Percentiles rank a stretch among this genome's conserved stretches.
Evolutionary conservation across 2,797 vertebrate species (phyloP).

Genomic region (Sebastolobus alascanus): DNA sequence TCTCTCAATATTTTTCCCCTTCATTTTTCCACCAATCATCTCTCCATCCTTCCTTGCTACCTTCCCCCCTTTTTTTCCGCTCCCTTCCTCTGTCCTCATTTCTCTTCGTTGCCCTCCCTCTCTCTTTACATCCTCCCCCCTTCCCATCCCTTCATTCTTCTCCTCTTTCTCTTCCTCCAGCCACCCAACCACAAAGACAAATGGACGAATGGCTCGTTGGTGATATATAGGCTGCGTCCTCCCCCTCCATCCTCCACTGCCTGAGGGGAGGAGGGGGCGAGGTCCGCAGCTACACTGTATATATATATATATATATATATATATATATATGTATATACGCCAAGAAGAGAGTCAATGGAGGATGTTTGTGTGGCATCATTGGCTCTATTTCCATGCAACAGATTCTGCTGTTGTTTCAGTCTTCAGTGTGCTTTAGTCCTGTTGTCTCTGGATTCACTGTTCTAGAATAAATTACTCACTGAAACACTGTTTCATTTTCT

Average conservation of each 20-base stretch:
- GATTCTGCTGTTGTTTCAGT: neutral
- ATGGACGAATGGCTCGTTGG: constrained; percentile 51
- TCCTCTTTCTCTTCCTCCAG: constrained; percentile 35
- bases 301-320: too few relatives aligned
- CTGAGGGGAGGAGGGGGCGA: constrained; percentile 33
- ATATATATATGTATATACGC: neutral
- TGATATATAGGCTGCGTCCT: constrained; percentile 55
- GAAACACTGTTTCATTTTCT: neutral
- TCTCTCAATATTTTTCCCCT: neutral
- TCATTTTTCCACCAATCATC: constrained; percentile 6
- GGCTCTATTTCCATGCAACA: neutral
- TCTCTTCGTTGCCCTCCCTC: constrained; percentile 18
- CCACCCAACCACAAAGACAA: constrained; percentile 57
- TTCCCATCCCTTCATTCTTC: neutral
- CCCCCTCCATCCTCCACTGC: constrained; percentile 38
- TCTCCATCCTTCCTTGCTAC: neutral
- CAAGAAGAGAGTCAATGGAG: constrained; percentile 4
- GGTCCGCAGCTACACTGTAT: constrained; percentile 14
- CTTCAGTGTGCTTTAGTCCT: neutral
- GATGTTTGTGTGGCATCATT: constrained; percentile 5
- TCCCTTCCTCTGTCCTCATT: constrained; percentile 44
- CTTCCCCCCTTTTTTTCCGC: neutral
- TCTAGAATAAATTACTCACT: neutral
- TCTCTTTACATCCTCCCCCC: constrained; percentile 6
- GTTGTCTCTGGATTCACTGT: neutral